Evolutionary conservation across 1,140 invertebrate genomes (phyloP), one percentile per base, ranked within the genome.

Genomic region (Platyscapa corneri): DNA sequence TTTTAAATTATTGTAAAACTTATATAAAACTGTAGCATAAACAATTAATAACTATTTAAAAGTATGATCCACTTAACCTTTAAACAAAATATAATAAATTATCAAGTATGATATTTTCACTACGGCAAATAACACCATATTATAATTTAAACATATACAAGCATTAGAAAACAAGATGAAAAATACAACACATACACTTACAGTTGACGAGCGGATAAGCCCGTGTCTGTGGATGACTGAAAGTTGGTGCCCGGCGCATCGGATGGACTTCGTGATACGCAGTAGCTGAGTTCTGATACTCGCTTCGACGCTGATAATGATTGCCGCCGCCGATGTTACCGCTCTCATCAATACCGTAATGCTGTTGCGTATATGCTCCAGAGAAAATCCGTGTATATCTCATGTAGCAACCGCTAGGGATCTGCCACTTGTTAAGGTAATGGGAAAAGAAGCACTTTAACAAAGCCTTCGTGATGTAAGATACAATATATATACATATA

Each of bases 301-400:
- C 80, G 34, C 74, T 77, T 0, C 84, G 87, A 3, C 80, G 88
- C 83, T 88, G 89, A 88, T 89, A 88, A 82, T 89, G 86, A 72
- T 84, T 87, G 78, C 82, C 60, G 86, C 82, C 72, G n/a, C 53
- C 64, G 37, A 42, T 3, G 84, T 85, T 88, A 87, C 64, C 37
- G 30, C 18, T 16, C 7, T 49, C 80, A 1, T 27, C 34, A 37
- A 5, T 72, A 6, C 83, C 86, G 80, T 88, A 85, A n/a, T 87
- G 89, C 84, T 91, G 90, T 18, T 88, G 80, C 0, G 90, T 86
- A 77, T 92, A 92, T 72, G 91, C 86, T 8, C 92, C 91, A 14
- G 92, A 92, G 87, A 92, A 92, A 86, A 92, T 89, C 70, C 92
- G 91, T 56, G 91, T 92, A 79, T 93, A 92, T 53, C 90, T 89